phyloP scores from a whole-genome alignment of 2,888 invertebrate species.

The Subacronicta megacephala region DNA sequence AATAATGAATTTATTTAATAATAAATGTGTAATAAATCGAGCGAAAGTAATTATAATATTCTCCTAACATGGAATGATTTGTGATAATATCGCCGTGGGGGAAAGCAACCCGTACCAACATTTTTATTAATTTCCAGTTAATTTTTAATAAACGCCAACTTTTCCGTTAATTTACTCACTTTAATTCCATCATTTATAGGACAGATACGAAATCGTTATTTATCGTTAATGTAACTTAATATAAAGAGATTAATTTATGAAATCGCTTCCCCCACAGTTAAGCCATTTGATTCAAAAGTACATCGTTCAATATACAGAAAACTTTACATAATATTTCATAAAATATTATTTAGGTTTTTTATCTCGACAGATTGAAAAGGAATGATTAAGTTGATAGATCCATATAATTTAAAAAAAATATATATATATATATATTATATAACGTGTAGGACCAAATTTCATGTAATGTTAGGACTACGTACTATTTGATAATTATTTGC shows the following conservation, averaged over 20 bases:
- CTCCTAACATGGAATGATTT: constrained; percentile 74
- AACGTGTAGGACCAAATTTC: constrained; percentile 35
- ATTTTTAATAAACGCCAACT: constrained; percentile 28
- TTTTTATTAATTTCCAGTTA: constrained; percentile 24
- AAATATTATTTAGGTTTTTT: constrained; percentile 26
- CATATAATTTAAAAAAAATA: constrained; percentile 37
- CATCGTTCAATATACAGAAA: constrained; percentile 40
- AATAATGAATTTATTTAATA: constrained; percentile 71
- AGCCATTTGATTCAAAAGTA: constrained; percentile 34
- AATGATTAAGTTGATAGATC: constrained; percentile 22
- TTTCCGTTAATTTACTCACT: constrained; percentile 12
- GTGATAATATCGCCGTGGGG: constrained; percentile 57
- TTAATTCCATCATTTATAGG: constrained; percentile 17
- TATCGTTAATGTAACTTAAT: neutral
- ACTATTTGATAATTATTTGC: constrained; percentile 29
- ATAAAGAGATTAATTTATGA: constrained; percentile 1
- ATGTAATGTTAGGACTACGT: constrained; percentile 19
- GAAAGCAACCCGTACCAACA: constrained; percentile 54
- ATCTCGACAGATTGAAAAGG: constrained; percentile 39
- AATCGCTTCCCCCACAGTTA: constrained; percentile 22
- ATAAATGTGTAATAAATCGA: constrained; percentile 82
- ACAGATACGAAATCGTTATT: constrained; percentile 14
- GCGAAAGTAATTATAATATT: constrained; percentile 75
- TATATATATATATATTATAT: too few species aligned
- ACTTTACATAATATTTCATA: constrained; percentile 37